A percentile compares a stretch with the other conserved stretches of the same genome.
Evolutionary conservation across 2,113 vertebrate genomes (phyloP).

Genomic region (Donacobius atricapilla): DNA sequence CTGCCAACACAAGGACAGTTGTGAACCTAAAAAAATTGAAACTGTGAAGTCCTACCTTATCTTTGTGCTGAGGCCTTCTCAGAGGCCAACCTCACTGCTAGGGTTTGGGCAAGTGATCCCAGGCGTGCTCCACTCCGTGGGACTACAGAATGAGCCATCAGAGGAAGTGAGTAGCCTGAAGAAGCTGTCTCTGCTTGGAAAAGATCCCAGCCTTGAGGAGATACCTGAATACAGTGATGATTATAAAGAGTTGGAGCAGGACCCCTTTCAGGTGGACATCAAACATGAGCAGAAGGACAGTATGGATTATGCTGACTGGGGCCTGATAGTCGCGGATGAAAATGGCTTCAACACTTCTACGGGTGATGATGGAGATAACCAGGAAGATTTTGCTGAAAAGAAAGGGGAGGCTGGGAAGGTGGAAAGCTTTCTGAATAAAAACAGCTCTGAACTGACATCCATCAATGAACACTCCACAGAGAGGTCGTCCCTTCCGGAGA

Average conservation of each 20-base stretch:
- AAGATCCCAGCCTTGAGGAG: conserved; percentile 65
- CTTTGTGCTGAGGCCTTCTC: conserved; percentile 77
- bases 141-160: conserved; percentile 22
- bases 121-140: conserved; percentile 58
- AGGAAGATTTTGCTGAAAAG: background rate
- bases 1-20: conserved; percentile 79
- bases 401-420: background rate
- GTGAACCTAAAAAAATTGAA: conserved; percentile 77
- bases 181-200: conserved; percentile 74
- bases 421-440: background rate
- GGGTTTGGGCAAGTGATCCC: conserved; percentile 71
- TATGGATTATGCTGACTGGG: conserved; percentile 59
- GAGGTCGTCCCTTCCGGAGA: background rate
- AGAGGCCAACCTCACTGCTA: conserved; percentile 70
- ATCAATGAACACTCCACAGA: background rate
- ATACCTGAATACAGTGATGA: conserved; percentile 73
- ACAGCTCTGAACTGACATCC: background rate
- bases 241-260: conserved; percentile 67
- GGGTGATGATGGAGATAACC: conserved; percentile 5
- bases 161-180: conserved; percentile 74
- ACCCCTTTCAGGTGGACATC: conserved; percentile 28
- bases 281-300: conserved; percentile 49
- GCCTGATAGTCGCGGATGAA: conserved; percentile 33
- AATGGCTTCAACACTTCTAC: conserved; percentile 68
- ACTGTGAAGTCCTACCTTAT: conserved; percentile 77